phyloP scores from a whole-genome alignment of 1,140 invertebrate species.

The Apis cerana region DNA sequence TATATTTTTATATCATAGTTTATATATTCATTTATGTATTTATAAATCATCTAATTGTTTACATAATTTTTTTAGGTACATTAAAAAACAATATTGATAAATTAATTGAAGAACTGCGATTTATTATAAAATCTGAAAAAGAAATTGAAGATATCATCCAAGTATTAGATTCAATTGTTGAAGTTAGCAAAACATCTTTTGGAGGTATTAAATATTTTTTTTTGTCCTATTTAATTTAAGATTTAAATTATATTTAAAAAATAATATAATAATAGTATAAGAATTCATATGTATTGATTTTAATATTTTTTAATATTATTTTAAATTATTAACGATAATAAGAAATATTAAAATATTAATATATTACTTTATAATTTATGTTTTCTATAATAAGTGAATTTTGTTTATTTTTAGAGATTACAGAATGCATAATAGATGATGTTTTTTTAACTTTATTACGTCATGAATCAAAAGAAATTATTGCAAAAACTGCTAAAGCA shows the following conservation, averaged over 20 bases:
- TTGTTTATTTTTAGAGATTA: conserved; percentile 62
- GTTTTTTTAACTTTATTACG: conserved; percentile 70
- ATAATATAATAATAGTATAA: not conserved
- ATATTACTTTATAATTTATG: not conserved
- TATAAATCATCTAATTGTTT: not conserved
- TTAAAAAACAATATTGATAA: conserved; percentile 59
- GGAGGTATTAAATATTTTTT: conserved; percentile 52
- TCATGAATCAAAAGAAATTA: conserved; percentile 67
- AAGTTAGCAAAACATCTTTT: conserved; percentile 60
- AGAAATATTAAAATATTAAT: not conserved
- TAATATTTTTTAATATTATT: not conserved
- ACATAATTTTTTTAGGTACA: conserved; percentile 51
- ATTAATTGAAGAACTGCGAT: conserved; percentile 58
- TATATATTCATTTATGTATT: not conserved
- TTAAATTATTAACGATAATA: not conserved
- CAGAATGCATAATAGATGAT: conserved; percentile 67
- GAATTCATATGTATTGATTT: not conserved
- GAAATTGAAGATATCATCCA: conserved; percentile 54
- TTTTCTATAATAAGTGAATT: not conserved
- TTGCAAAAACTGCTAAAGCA: conserved; percentile 82
- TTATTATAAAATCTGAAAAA: conserved; percentile 54
- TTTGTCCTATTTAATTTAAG: not conserved
- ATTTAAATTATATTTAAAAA: not conserved
- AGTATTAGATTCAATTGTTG: conserved; percentile 65
- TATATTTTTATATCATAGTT: not conserved